Conservation (phyloP, 2,888 invertebrate species). For the Volucella inflata region DNA sequence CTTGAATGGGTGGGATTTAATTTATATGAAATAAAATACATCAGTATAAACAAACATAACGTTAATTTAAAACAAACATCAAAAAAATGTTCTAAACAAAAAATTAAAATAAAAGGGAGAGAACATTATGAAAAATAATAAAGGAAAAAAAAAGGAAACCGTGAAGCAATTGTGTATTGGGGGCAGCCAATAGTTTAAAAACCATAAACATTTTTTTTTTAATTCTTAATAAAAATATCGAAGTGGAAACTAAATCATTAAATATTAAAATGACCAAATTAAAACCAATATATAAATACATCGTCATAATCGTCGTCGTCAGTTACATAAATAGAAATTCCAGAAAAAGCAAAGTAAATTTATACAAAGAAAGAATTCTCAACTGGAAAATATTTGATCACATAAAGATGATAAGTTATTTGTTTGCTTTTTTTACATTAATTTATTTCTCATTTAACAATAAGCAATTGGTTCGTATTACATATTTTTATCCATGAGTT, state of each 20-base stretch:
- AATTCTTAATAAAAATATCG: slow-evolving; percentile 9
- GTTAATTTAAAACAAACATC: slow-evolving; percentile 23
- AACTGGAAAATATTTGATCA: slow-evolving; percentile 23
- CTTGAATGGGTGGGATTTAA: slow-evolving; percentile 54
- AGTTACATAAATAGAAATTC: slow-evolving; percentile 33
- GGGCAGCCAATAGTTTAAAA: slow-evolving; percentile 82
- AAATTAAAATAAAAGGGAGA: slow-evolving; percentile 15
- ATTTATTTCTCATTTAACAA: slow-evolving; percentile 63
- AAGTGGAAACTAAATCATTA: slow-evolving; percentile 29
- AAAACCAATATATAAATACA: slow-evolving; percentile 49
- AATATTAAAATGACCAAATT: slow-evolving; percentile 40
- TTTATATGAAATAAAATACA: slow-evolving; percentile 43
- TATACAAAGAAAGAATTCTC: slow-evolving; percentile 15
- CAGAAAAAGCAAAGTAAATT: slow-evolving; percentile 36
- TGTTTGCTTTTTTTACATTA: slow-evolving; percentile 51
- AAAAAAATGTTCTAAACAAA: slow-evolving; percentile 13
- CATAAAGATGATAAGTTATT: neutral
- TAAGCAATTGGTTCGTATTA: slow-evolving; percentile 77
- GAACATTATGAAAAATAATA: slow-evolving; percentile 18
- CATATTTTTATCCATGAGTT: slow-evolving; percentile 77
- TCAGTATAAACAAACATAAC: slow-evolving; percentile 3
- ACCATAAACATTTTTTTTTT: slow-evolving; percentile 2
- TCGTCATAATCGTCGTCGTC: slow-evolving; percentile 68
- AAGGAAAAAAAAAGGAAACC: slow-evolving; percentile 80
- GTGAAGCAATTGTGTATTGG: slow-evolving; percentile 84